Evolutionary conservation across 2,797 vertebrate species (phyloP), one percentile per base, ranked within the genome.

Genomic region (Ctenopoma kingsleyae): DNA sequence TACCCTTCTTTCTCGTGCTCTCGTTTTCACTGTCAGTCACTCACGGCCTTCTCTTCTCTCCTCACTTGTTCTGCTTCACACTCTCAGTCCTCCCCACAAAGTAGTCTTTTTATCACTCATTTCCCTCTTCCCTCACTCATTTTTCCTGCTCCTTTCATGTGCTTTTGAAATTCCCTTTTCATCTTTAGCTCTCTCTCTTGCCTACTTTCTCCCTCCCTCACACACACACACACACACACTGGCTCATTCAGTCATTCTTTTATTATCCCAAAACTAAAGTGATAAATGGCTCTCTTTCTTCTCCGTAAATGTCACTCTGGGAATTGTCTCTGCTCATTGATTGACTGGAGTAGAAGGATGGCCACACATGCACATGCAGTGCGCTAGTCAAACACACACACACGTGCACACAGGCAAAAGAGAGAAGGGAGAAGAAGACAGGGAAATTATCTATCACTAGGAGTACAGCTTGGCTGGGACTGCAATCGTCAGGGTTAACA

Each of bases 241-340:
- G 65, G 75, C 88, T 89, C 84, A 89, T 89, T 89, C 89, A 90
- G 84, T 90, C 90, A 90, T 92, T 92, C 87, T 88, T 91, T 91
- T 92, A 92, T 89, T 91, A 89, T 90, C 85, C 87, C 84, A 90
- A 91, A 92, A 89, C 90, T 89, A 90, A 92, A 89, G 85, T 92
- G 89, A 92, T 92, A 91, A 92, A 92, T 92, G 87, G 86, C 84
- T 87, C 85, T 79, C 88, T 93, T 92, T 92, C 90, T 92, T 92
- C 88, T 91, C 76, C 41, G 74, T 91, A 92, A 93, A 92, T 92
- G 92, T 90, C 91, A 90, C 84, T 90, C 67, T 62, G 84, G 89
- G 90, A 92, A 90, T 88, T 90, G 89, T 91, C 85, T 91, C 82
- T 88, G 87, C 87, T 89, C 88, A 90, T 87, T 91, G 92, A 91